Percentiles rank a stretch among this genome's conserved stretches.
Evolutionary conservation across 35 echinoderm and acorn worm genomes (phyloP).

Genomic region (Apostichopus californicus): DNA sequence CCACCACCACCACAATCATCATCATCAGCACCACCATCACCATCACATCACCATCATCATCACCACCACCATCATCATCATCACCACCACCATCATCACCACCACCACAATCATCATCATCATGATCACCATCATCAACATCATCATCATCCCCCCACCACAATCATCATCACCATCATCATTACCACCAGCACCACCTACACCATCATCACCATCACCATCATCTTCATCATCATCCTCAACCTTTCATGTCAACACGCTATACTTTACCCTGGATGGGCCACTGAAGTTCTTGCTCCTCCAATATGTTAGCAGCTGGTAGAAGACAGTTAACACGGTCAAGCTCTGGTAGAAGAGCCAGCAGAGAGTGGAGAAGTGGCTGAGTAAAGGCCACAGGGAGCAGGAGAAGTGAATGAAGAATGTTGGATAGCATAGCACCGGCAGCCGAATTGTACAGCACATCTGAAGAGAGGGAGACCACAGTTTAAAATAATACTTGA

Average conservation of each 20-base stretch:
- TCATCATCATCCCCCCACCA: too few relatives aligned
- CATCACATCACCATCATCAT: too few relatives aligned
- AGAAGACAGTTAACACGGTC: conserved; percentile 84
- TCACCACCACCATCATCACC: too few relatives aligned
- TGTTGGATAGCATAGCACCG: conserved; percentile 92
- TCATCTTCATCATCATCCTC: not conserved
- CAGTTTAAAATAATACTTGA: not conserved
- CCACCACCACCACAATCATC: too few relatives aligned
- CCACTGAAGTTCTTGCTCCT: conserved; percentile 97
- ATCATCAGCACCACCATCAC: too few relatives aligned
- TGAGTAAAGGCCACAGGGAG: conserved; percentile 73
- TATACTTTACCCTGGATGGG: conserved; percentile 78
- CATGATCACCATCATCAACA: too few relatives aligned
- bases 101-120: too few relatives aligned
- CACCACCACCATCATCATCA: too few relatives aligned
- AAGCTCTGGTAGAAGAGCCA: conserved; percentile 83
- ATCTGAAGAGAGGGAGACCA: conserved; percentile 50
- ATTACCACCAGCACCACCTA: not conserved
- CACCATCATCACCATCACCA: too few relatives aligned
- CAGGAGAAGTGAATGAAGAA: conserved; percentile 85
- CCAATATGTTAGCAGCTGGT: conserved; percentile 76
- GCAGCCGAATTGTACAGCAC: conserved; percentile 90
- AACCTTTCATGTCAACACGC: too few relatives aligned
- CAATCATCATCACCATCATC: not conserved
- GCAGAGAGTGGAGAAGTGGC: conserved; percentile 74